A percentile compares a stretch with the other conserved stretches of the same genome.
Evolutionary conservation across 1,140 invertebrate species (phyloP).

Genomic region (Helicoverpa armigera): DNA sequence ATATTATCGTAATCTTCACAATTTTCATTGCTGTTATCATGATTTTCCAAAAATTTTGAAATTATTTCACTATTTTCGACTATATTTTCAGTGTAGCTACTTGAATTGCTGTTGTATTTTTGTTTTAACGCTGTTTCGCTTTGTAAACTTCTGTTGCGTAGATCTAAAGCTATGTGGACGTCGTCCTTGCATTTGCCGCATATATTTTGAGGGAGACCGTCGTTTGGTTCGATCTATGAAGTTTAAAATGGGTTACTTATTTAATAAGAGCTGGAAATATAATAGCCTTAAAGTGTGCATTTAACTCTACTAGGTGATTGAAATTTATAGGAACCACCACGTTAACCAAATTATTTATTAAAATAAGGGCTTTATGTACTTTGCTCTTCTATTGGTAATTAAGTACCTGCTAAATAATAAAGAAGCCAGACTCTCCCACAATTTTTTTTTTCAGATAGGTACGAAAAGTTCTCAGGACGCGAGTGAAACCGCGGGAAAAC

Average conservation of each 20-base stretch:
- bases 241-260: constrained; percentile 9
- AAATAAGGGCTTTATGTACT: too few relatives aligned
- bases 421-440: too few relatives aligned
- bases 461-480: too few relatives aligned
- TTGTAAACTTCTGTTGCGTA: constrained; percentile 55
- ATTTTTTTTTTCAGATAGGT: too few relatives aligned
- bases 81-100: background rate
- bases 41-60: background rate
- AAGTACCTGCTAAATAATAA: too few relatives aligned
- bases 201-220: constrained; percentile 61
- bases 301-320: too few relatives aligned
- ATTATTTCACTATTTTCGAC: background rate
- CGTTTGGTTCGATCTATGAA: constrained; percentile 57
- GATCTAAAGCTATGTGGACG: constrained; percentile 45
- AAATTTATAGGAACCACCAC: too few relatives aligned
- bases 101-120: background rate
- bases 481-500: too few relatives aligned
- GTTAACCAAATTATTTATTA: too few relatives aligned
- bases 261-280: background rate
- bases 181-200: constrained; percentile 53
- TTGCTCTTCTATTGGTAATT: too few relatives aligned
- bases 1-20: background rate
- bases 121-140: constrained; percentile 42
- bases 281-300: background rate
- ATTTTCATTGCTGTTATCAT: background rate